Conservation (phyloP, 2,797 vertebrate genomes). For the Mus spretus region DNA sequence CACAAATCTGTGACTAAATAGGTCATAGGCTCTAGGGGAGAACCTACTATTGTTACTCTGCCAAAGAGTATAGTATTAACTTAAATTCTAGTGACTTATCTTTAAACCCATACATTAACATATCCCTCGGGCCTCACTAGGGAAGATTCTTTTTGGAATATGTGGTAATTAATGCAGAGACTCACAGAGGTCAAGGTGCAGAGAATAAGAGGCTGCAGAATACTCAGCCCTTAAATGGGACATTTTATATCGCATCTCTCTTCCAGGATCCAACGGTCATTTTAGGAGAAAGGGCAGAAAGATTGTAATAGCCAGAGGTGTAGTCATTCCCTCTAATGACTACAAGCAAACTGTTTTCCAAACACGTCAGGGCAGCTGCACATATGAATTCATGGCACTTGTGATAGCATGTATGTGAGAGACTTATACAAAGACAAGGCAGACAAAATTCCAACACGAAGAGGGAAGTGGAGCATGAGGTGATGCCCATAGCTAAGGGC, state of each 20-base stretch:
- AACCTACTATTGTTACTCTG: neutral
- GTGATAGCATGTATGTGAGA: neutral
- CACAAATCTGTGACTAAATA: neutral
- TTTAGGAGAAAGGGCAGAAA: neutral
- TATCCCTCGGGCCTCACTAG: neutral
- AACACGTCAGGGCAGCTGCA: neutral
- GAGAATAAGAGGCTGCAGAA: neutral
- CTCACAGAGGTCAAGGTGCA: neutral
- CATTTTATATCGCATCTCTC: neutral
- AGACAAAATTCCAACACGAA: neutral
- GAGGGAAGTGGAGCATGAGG: neutral
- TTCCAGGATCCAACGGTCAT: neutral
- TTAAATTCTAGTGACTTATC: neutral
- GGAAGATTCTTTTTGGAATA: neutral
- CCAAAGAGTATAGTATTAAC: neutral
- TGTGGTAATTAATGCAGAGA: neutral
- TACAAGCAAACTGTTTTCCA: neutral
- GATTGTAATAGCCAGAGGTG: neutral
- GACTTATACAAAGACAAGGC: neutral
- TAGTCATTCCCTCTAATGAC: neutral
- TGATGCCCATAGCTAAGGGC: neutral
- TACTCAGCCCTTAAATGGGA: neutral
- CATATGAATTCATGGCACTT: neutral
- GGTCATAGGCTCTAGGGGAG: neutral
- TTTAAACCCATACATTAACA: neutral